Evolutionary conservation across 2,888 invertebrate genomes (phyloP).

Genomic region (Uloborus plumipes): DNA sequence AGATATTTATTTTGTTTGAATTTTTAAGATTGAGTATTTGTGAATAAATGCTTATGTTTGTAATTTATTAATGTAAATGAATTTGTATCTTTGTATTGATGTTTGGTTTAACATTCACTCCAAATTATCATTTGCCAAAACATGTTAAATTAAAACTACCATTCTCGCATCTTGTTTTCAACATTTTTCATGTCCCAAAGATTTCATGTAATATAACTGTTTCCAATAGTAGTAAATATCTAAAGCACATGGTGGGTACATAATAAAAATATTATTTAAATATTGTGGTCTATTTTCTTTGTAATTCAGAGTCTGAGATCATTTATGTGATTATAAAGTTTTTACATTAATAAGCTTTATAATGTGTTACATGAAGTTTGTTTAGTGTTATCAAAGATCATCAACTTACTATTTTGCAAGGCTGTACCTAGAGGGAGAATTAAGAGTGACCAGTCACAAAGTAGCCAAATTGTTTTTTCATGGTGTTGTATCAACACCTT

Average conservation of each 20-base stretch:
- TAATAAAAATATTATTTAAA: constrained; percentile 37
- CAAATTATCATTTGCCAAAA: constrained; percentile 52
- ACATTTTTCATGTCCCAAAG: constrained; percentile 48
- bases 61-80: constrained; percentile 10
- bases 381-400: too few relatives aligned
- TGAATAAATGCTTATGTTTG: constrained; percentile 13
- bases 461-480: too few relatives aligned
- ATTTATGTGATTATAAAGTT: too few relatives aligned
- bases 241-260: constrained; percentile 60
- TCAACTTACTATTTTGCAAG: too few relatives aligned
- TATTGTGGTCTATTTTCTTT: neutral
- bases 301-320: neutral
- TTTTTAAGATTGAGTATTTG: constrained; percentile 3
- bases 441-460: too few relatives aligned
- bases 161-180: constrained; percentile 28
- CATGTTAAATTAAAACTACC: constrained; percentile 24
- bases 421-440: too few relatives aligned
- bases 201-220: constrained; percentile 50
- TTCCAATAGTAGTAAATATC: constrained; percentile 49
- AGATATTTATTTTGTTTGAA: constrained; percentile 1
- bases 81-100: constrained; percentile 13
- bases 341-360: too few relatives aligned
- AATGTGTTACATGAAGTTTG: too few relatives aligned
- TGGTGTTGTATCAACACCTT: too few relatives aligned
- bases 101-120: constrained; percentile 38